phyloP scores from a whole-genome alignment of 2,888 invertebrate genomes.

The Escarpia spicata region DNA sequence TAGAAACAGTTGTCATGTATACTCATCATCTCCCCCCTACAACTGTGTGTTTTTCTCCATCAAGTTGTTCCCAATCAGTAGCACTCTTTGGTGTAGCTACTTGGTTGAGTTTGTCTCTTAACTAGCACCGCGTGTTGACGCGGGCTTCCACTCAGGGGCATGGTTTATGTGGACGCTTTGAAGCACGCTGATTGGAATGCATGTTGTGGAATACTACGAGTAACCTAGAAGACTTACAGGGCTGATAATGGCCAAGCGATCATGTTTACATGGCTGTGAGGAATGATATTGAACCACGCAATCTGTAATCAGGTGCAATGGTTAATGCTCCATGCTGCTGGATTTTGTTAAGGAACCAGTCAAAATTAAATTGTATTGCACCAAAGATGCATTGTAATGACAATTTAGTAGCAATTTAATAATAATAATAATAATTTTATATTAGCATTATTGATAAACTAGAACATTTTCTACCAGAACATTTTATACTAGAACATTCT shows the following conservation, averaged over 20 bases:
- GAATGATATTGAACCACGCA: neutral
- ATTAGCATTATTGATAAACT: neutral
- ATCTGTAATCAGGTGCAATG: neutral
- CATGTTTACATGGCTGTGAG: neutral
- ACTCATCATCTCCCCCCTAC: neutral
- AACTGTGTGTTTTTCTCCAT: neutral
- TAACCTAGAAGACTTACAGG: neutral
- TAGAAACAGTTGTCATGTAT: neutral
- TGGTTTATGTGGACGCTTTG: conserved; percentile 3
- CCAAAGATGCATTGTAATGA: neutral
- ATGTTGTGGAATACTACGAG: neutral
- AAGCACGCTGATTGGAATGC: neutral
- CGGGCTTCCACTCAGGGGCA: neutral
- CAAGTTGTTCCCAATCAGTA: neutral
- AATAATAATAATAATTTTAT: neutral
- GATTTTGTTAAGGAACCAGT: neutral
- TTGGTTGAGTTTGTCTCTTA: neutral
- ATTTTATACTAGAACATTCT: too few relatives aligned
- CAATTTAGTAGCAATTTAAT: neutral
- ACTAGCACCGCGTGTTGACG: neutral
- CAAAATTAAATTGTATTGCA: neutral
- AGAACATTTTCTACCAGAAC: neutral
- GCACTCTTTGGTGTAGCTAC: neutral
- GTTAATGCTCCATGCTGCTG: neutral
- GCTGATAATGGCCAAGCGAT: neutral